phyloP scores from a whole-genome alignment of 2,888 invertebrate species.

The Microplitis deprimator region DNA sequence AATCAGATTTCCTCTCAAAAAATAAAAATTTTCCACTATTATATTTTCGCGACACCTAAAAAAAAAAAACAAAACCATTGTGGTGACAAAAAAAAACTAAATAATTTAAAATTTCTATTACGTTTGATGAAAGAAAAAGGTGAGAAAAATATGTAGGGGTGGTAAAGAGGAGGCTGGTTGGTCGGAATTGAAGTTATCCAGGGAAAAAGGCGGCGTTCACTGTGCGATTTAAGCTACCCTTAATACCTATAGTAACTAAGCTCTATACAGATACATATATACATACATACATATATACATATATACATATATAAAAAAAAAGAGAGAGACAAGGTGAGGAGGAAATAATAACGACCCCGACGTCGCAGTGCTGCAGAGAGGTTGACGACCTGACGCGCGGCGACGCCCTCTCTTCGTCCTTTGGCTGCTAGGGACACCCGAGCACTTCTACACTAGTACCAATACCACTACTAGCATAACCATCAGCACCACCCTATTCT shows the following conservation, averaged over 20 bases:
- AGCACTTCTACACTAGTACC: slow-evolving; percentile 30
- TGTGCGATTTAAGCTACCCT: slow-evolving; percentile 45
- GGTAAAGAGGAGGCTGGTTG: slow-evolving; percentile 24
- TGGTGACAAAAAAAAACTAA: too few relatives aligned
- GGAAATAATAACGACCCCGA: slow-evolving; percentile 65
- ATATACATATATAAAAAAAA: too few relatives aligned
- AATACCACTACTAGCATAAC: slow-evolving; percentile 6
- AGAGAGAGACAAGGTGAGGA: slow-evolving; percentile 47
- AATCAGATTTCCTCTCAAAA: too few relatives aligned
- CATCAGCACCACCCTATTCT: background rate
- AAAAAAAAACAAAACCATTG: too few relatives aligned
- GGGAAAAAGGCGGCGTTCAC: slow-evolving; percentile 39
- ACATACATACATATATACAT: too few relatives aligned
- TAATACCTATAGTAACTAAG: slow-evolving; percentile 39
- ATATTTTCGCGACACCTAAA: too few relatives aligned
- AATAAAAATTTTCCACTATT: too few relatives aligned
- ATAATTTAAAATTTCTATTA: background rate
- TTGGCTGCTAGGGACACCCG: slow-evolving; percentile 49
- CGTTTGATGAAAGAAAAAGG: background rate
- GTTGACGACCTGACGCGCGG: slow-evolving; percentile 69
- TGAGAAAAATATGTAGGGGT: slow-evolving; percentile 24
- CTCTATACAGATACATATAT: background rate
- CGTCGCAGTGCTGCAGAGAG: slow-evolving; percentile 70
- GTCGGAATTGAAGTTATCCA: slow-evolving; percentile 7
- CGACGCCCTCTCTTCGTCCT: slow-evolving; percentile 64